phyloP scores from a whole-genome alignment of 2,888 invertebrate species.

The Cotesia congregata region DNA sequence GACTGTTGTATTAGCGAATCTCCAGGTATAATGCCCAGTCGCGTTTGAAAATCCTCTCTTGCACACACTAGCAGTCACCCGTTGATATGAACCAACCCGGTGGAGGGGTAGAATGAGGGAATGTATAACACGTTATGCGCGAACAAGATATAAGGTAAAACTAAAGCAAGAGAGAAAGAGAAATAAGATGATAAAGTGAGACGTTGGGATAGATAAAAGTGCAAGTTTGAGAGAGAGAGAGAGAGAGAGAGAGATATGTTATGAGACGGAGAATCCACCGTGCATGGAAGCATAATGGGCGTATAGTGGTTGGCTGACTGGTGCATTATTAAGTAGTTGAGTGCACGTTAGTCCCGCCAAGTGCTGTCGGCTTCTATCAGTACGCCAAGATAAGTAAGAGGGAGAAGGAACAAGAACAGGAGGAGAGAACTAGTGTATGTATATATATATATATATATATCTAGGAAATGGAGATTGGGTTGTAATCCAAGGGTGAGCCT shows the following conservation, averaged over 20 bases:
- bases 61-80: not conserved
- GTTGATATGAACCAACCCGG: not conserved
- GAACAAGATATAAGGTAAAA: slow-evolving; percentile 26
- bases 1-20: slow-evolving; percentile 37
- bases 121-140: slow-evolving; percentile 26
- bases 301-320: slow-evolving; percentile 63
- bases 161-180: not conserved
- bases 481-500: slow-evolving; percentile 19
- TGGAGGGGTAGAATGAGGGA: not conserved
- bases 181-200: slow-evolving; percentile 16
- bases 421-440: slow-evolving; percentile 12
- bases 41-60: slow-evolving; percentile 18
- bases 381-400: slow-evolving; percentile 22
- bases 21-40: slow-evolving; percentile 31
- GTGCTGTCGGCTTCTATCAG: slow-evolving; percentile 64
- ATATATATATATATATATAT: slow-evolving; percentile 1
- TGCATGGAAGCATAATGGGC: slow-evolving; percentile 62
- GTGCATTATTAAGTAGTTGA: slow-evolving; percentile 67
- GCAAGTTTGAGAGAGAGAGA: slow-evolving; percentile 7
- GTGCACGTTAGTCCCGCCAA: slow-evolving; percentile 62
- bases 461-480: not conserved
- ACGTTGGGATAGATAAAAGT: not conserved
- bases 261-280: slow-evolving; percentile 48
- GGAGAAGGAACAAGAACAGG: not conserved
- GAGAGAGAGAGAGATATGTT: slow-evolving; percentile 5